phyloP scores from a whole-genome alignment of 2,113 vertebrate species.

The Uria aalge region DNA sequence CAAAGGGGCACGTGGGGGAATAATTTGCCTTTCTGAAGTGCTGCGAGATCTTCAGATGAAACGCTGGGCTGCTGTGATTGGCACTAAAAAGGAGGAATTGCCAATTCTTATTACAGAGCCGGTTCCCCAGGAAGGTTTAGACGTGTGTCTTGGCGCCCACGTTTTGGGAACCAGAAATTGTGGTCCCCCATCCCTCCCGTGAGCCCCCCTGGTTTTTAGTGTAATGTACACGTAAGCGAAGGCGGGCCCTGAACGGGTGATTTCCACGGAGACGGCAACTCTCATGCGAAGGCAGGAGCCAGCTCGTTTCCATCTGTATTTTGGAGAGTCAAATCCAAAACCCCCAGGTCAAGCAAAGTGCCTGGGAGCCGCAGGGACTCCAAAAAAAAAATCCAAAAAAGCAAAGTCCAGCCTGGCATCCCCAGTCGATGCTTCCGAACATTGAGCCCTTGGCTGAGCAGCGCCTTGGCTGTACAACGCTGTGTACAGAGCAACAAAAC shows the following conservation, averaged over 20 bases:
- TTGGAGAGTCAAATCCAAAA: neutral
- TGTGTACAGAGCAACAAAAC: neutral
- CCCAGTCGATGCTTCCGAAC: accelerated
- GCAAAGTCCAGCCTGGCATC: neutral
- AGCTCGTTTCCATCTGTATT: neutral
- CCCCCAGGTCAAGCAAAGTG: neutral
- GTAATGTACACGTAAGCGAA: neutral
- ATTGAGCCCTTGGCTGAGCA: neutral
- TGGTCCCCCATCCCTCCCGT: neutral
- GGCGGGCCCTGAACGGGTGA: neutral
- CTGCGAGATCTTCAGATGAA: constrained; percentile 25
- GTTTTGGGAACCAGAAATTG: neutral
- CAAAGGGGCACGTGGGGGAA: neutral
- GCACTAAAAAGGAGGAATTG: constrained; percentile 37
- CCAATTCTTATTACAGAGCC: neutral
- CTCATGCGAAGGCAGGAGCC: neutral
- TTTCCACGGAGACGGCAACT: neutral
- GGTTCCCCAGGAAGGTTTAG: neutral
- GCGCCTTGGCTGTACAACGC: neutral
- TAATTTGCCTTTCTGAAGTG: constrained; percentile 41
- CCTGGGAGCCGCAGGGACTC: neutral
- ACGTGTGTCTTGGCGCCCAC: accelerated
- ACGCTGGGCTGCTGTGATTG: neutral
- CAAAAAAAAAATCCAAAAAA: neutral
- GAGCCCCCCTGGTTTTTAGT: neutral